Evolutionary conservation across 53 echinoderm and acorn worm genomes (phyloP).

Genomic region (Holothuria scabra): DNA sequence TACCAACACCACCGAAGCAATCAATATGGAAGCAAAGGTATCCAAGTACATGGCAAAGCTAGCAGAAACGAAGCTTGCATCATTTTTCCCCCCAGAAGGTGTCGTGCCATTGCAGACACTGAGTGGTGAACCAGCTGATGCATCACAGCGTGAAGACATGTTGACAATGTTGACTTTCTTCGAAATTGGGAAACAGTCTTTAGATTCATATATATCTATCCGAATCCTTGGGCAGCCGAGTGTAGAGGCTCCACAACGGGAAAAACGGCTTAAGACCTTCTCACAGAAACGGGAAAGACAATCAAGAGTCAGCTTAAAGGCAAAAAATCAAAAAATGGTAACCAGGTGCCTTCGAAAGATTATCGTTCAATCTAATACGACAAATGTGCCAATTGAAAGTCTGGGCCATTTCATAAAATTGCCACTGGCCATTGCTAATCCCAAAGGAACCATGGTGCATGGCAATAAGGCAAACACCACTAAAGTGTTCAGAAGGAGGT

Average conservation of each 20-base stretch:
- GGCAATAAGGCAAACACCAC: neutral
- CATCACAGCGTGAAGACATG: neutral
- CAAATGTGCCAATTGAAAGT: neutral
- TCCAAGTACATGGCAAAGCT: neutral
- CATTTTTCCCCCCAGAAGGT: neutral
- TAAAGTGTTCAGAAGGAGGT: too few relatives aligned
- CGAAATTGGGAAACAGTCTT: too few relatives aligned
- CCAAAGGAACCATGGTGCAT: constrained; percentile 41
- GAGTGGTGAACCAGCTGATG: neutral
- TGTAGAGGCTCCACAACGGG: neutral
- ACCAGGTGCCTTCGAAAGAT: constrained; percentile 38
- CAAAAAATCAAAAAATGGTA: constrained; percentile 32
- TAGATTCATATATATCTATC: too few relatives aligned
- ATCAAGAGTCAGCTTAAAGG: constrained; percentile 13
- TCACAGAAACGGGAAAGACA: constrained; percentile 19
- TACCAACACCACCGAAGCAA: neutral
- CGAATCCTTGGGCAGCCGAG: too few relatives aligned
- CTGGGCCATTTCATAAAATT: constrained; percentile 49
- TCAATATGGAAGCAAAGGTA: neutral
- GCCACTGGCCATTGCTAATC: constrained; percentile 52
- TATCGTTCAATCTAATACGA: constrained; percentile 55
- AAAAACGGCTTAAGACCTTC: constrained; percentile 37
- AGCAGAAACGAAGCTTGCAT: neutral
- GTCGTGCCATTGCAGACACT: neutral
- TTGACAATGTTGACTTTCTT: too few relatives aligned